Base-by-base conservation (phyloP, 1,140 invertebrate species). In the Elymnias hypermnestra region DNA sequence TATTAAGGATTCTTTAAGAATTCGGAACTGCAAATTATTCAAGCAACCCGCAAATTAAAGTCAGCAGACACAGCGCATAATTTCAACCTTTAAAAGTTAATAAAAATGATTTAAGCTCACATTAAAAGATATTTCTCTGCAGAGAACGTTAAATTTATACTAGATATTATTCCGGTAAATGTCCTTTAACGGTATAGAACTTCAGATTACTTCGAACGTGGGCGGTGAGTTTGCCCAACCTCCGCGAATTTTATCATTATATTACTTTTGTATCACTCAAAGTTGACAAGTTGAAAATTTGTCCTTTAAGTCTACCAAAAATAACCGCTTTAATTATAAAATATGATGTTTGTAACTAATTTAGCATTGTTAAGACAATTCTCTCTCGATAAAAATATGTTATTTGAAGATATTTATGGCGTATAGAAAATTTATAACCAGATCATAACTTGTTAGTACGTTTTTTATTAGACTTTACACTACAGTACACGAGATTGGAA, bases 101-200 rank as follows among this genome's bases (percentile, higher is more conserved):
- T 78, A 78, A 78, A 78, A 75, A 78, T 78, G 74, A 75, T 78
- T 78, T 75, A 78, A 75, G 62, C 48, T 64, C 58, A 58, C 73
- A 69, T 72, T 78, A 73, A 72, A 72, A 65, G 62, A 74, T 71
- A 60, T 72, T 67, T 71, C 63, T 53, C 53, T 59, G 52, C 55
- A 44, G 66, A 22, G 58, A 67, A 66, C 60, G 63, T 44, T 55
- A 37, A 73, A 75, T 73, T 75, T 78, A 74, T 74, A 75, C 67
- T 70, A 59, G 66, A 58, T 53, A 66, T 75, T 68, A 75, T 65
- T 69, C 53, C 41, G 48, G 47, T 58, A 57, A 70, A 66, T 70
- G 63, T 70, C 57, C 45, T 52, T 55, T 68, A 71, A 61, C 65
- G 64, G 59, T 53, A 31, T 50, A 43, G 17, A 36, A 36, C 18